Base-by-base conservation (phyloP, 2,113 vertebrate species). In the Odocoileus virginianus region DNA sequence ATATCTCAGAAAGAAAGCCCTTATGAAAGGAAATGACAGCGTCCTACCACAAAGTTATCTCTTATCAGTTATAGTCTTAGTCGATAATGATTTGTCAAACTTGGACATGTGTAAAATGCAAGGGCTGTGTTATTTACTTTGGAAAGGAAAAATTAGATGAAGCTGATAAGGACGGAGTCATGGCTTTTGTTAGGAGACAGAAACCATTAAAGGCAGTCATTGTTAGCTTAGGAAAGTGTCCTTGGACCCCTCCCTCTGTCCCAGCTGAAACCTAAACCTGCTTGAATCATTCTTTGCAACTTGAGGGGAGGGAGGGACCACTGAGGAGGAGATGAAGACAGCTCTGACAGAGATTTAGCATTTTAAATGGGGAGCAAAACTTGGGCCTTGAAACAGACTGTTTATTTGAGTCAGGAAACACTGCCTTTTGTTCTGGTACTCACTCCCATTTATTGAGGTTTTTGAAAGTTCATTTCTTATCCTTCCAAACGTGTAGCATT, bases 81-180 rank as follows among this genome's bases (percentile, higher is more conserved):
- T 97, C 86, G 93, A 98, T 98, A 98, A 98, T 98, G 97, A 98
- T 97, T 98, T 98, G 98, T 98, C 98, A 98, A 95, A 97, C 96
- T 87, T 43, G 52, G 95, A 87, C 79, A 45, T 97, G 91, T 96
- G 93, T 98, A 95, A 98, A 98, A 96, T 95, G 82, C 92, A 95
- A 97, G 58, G 83, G 84, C 97, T 94, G 45, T 71, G n/a, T 91
- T 98, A 86, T 98, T 97, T 96, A 97, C 93, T 97, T 98, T 98
- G 95, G 86, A 98, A 97, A 97, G 93, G 93, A 98, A 98, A 97
- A 98, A 97, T 98, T 98, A 98, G 98, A 98, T 98, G 97, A 87
- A 93, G 91, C 96, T 90, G 98, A 98, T 98, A 98, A 97, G 82
- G 54, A 93, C 47, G 33, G 96, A 98, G 98, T 98, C 95, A 95